phyloP scores from a whole-genome alignment of 2,888 invertebrate genomes.

The Cantharis rufa region DNA sequence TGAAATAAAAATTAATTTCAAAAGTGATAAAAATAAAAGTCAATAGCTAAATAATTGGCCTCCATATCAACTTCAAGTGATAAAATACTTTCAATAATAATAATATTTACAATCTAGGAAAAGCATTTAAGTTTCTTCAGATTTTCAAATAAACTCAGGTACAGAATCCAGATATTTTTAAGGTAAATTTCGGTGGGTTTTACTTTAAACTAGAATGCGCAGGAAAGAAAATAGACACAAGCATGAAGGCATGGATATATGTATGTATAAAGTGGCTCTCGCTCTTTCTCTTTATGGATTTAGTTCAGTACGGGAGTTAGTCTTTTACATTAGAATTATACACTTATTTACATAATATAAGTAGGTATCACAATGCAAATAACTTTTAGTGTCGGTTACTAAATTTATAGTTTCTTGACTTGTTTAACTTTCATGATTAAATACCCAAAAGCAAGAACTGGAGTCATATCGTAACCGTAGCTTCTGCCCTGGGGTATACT shows the following conservation, averaged over 20 bases:
- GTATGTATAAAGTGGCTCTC: background rate
- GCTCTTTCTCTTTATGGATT: background rate
- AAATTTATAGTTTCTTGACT: constrained; percentile 1
- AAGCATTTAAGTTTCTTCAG: background rate
- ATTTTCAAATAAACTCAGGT: background rate
- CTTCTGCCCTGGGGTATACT: constrained; percentile 28
- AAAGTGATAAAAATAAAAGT: too few relatives aligned
- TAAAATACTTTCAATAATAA: background rate
- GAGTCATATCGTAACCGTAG: constrained; percentile 19
- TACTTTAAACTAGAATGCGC: background rate
- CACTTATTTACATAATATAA: background rate
- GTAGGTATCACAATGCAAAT: background rate
- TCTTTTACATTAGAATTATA: background rate
- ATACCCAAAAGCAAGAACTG: constrained; percentile 14
- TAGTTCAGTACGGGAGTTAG: background rate
- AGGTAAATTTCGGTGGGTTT: background rate
- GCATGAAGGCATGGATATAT: background rate
- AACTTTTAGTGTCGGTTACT: background rate
- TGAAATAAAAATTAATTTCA: background rate
- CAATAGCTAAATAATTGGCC: background rate
- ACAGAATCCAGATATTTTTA: background rate
- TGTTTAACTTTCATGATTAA: constrained; percentile 28
- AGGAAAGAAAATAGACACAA: background rate
- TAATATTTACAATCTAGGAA: background rate
- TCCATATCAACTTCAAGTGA: background rate